Evolutionary conservation across 2,113 vertebrate genomes (phyloP).

Genomic region (Hydrochoerus hydrochaeris): DNA sequence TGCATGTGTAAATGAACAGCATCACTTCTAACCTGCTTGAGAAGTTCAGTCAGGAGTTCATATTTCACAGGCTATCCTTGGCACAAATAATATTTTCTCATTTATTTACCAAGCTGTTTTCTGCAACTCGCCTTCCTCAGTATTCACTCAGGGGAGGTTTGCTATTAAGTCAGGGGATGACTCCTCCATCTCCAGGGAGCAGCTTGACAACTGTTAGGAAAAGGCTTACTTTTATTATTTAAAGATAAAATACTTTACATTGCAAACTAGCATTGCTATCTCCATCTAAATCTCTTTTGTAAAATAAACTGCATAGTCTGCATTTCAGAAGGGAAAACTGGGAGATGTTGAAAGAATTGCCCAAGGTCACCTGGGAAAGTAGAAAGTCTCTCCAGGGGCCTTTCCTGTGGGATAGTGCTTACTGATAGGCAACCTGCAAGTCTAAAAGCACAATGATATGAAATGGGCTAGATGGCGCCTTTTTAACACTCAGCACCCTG

Average conservation of each 20-base stretch:
- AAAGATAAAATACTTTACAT: conserved; percentile 58
- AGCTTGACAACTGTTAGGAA: conserved; percentile 11
- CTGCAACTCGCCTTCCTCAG: conserved; percentile 53
- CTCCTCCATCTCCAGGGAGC: conserved; percentile 56
- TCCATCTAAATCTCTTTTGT: conserved; percentile 19
- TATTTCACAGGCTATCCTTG: conserved; percentile 65
- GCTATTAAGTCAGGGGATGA: conserved; percentile 65
- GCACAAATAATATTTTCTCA: conserved; percentile 63
- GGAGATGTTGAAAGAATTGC: conserved; percentile 32
- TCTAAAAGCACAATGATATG: neutral
- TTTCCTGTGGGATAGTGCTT: neutral
- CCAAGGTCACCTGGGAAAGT: neutral
- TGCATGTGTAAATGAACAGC: conserved; percentile 72
- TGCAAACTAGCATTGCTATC: conserved; percentile 36
- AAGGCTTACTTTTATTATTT: conserved; percentile 58
- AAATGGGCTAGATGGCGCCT: neutral
- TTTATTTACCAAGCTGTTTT: conserved; percentile 77
- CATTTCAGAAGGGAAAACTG: conserved; percentile 45
- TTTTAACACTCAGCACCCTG: neutral
- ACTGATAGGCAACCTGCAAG: neutral
- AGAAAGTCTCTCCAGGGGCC: neutral
- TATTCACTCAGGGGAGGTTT: conserved; percentile 62
- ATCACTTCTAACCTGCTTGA: conserved; percentile 80
- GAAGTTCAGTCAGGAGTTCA: conserved; percentile 77
- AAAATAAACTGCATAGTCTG: conserved; percentile 31